phyloP scores from a whole-genome alignment of 2,888 invertebrate species.

The Carabus problematicus region DNA sequence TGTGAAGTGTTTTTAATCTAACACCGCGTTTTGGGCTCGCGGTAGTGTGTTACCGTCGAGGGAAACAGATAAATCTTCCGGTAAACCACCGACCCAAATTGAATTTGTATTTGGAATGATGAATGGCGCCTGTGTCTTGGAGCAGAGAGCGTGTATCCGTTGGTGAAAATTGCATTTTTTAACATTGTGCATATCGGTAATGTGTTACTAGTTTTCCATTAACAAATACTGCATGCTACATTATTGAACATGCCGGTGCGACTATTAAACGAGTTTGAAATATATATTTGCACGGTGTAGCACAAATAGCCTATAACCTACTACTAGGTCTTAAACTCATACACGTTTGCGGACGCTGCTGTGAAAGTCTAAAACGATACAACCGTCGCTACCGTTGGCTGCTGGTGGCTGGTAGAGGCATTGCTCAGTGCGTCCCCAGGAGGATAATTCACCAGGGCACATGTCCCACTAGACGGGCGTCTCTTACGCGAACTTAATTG shows the following conservation, averaged over 20 bases:
- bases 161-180: slow-evolving; percentile 14
- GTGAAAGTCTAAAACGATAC: too few relatives aligned
- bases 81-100: slow-evolving; percentile 28
- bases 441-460: slow-evolving; percentile 11
- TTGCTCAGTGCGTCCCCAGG: slow-evolving; percentile 14
- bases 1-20: slow-evolving; percentile 41
- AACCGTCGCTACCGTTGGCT: too few relatives aligned
- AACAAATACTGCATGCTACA: too few relatives aligned
- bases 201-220: too few relatives aligned
- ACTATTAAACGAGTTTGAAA: too few relatives aligned
- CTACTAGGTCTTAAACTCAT: too few relatives aligned
- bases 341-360: too few relatives aligned
- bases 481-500: slow-evolving; percentile 18
- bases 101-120: slow-evolving; percentile 40
- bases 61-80: slow-evolving; percentile 35
- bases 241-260: too few relatives aligned
- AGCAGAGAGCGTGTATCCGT: too few relatives aligned
- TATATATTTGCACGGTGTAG: too few relatives aligned
- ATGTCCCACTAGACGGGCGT: slow-evolving; percentile 7
- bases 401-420: background rate
- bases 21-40: slow-evolving; percentile 3
- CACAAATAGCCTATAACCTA: too few relatives aligned
- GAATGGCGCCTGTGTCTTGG: slow-evolving; percentile 25
- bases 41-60: slow-evolving; percentile 2
- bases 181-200: too few relatives aligned